These are phyloP conservation scores for Labeo calbasu DNA, from an alignment of 2,797 vertebrate genomes.

Conservation along the genomic window DNA sequence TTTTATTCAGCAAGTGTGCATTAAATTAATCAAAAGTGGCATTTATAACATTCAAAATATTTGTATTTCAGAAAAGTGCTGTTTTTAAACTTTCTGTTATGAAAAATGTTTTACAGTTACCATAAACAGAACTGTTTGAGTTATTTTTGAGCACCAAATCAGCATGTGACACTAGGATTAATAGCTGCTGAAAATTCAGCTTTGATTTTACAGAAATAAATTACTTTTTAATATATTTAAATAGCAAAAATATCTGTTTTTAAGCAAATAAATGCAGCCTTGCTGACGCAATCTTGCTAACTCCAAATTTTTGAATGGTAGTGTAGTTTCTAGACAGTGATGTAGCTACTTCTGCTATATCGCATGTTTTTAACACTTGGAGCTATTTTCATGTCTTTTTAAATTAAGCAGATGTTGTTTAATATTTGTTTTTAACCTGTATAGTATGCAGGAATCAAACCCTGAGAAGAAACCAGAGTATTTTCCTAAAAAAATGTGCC, in stretches of 20 bases:
- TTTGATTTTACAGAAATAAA: not conserved
- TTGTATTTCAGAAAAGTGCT: not conserved
- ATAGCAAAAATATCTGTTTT: no score
- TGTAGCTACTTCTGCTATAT: not conserved
- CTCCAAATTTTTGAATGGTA: not conserved
- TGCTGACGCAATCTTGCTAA: not conserved
- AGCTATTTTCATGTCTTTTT: constrained; percentile 18
- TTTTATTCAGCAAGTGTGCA: not conserved
- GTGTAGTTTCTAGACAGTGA: not conserved
- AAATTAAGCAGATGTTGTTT: not conserved
- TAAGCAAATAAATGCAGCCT: no score
- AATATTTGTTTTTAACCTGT: constrained; percentile 5
- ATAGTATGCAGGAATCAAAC: not conserved
- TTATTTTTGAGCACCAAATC: not conserved
- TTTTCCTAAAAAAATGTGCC: constrained; percentile 34
- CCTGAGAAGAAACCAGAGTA: constrained; percentile 1
- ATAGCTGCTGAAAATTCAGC: not conserved
- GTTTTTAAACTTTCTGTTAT: not conserved
- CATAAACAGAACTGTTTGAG: not conserved
- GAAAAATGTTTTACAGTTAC: not conserved
- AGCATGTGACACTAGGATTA: not conserved
- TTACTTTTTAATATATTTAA: not conserved
- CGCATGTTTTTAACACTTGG: not conserved
- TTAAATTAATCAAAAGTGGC: not conserved
- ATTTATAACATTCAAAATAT: not conserved